Conservation (phyloP, 2,797 vertebrate species). For the Onychomys leucogaster region DNA sequence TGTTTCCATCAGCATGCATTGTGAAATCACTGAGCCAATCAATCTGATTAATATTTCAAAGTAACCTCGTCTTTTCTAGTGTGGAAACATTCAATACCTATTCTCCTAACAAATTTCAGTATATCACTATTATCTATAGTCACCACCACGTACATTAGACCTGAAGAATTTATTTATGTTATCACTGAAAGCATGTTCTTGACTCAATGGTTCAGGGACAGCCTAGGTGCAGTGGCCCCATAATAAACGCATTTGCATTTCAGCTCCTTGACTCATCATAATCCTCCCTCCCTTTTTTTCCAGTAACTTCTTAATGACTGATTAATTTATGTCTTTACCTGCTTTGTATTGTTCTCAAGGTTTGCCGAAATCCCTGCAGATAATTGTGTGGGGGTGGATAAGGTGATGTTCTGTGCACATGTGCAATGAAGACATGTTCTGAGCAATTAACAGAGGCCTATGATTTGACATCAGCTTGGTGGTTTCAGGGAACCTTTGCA, state of each 20-base stretch:
- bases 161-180: background rate
- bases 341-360: slow-evolving; percentile 78
- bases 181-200: slow-evolving; percentile 52
- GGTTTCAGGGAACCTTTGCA: slow-evolving; percentile 74
- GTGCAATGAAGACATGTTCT: slow-evolving; percentile 78
- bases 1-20: background rate
- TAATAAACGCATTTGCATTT: slow-evolving; percentile 82
- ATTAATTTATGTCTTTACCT: slow-evolving; percentile 85
- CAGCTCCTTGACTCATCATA: slow-evolving; percentile 81
- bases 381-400: slow-evolving; percentile 21
- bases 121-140: background rate
- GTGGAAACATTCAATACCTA: background rate
- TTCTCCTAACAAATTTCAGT: background rate
- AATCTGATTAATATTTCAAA: background rate
- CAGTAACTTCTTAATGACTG: slow-evolving; percentile 85
- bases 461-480: slow-evolving; percentile 81
- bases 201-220: slow-evolving; percentile 68
- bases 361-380: slow-evolving; percentile 77
- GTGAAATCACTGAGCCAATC: background rate
- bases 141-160: background rate
- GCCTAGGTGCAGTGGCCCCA: slow-evolving; percentile 77
- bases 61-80: background rate
- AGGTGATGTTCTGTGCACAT: background rate
- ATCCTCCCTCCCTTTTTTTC: slow-evolving; percentile 78
- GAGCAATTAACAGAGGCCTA: slow-evolving; percentile 78